These are phyloP conservation scores for Barbus barbus DNA, from an alignment of 2,113 vertebrate species.

Conservation along the genomic window DNA sequence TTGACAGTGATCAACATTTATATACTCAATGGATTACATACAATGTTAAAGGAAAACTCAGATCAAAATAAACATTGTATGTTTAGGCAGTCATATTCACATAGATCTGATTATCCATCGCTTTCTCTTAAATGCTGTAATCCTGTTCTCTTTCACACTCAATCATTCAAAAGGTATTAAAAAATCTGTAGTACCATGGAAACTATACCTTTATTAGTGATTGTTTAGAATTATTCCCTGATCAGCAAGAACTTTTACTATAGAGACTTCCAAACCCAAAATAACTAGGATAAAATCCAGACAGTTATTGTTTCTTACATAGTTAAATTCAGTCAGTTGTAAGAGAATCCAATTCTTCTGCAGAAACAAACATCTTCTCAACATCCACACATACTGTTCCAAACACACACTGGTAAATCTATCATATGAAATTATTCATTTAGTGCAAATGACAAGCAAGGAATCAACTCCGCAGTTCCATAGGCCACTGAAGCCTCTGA, in stretches of 20 bases:
- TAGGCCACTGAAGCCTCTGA: conserved; percentile 33
- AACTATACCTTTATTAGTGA: background rate
- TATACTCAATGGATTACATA: background rate
- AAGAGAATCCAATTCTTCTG: background rate
- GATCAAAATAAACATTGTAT: conserved; percentile 10
- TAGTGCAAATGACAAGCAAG: conserved; percentile 78
- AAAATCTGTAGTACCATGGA: background rate
- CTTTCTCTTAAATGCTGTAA: conserved; percentile 1
- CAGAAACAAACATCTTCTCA: conserved; percentile 31
- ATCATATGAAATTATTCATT: conserved; percentile 63
- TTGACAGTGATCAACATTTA: background rate
- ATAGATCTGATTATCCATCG: background rate
- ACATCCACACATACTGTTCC: conserved; percentile 54
- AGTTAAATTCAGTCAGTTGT: background rate
- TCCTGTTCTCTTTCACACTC: background rate
- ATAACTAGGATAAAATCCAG: background rate
- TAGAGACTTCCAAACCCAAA: background rate
- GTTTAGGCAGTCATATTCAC: background rate
- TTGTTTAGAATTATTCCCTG: conserved; percentile 14
- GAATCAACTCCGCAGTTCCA: conserved; percentile 61
- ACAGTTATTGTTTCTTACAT: background rate
- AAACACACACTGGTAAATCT: conserved; percentile 59
- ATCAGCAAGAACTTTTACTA: conserved; percentile 5
- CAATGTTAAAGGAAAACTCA: background rate
- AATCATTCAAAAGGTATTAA: background rate